These are phyloP conservation scores for Paraplagusia blochii DNA, from an alignment of 2,113 vertebrate species.

Conservation along the genomic window DNA sequence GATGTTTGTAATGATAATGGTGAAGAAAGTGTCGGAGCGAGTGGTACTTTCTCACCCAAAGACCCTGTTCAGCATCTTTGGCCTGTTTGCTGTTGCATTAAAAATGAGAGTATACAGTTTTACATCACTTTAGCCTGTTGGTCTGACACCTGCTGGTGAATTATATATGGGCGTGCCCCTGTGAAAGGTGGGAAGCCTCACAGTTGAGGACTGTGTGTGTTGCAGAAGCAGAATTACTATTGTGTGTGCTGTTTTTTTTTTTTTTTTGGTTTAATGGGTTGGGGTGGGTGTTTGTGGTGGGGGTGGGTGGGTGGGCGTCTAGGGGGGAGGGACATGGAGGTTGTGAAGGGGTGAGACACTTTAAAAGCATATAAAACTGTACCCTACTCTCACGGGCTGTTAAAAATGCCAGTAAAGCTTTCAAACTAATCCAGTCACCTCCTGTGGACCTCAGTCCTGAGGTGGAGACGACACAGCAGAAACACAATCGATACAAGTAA, in stretches of 20 bases:
- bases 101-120: conserved; percentile 32
- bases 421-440: no score
- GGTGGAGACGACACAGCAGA: neutral
- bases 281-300: no score
- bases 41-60: conserved; percentile 37
- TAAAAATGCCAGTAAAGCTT: no score
- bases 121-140: conserved; percentile 25
- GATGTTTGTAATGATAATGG: conserved; percentile 35
- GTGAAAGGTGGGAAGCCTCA: conserved; percentile 10
- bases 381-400: no score
- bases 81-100: conserved; percentile 30
- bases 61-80: conserved; percentile 22
- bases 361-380: no score
- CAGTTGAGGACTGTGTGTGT: conserved; percentile 16
- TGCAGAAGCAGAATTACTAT: conserved; percentile 14
- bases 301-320: neutral
- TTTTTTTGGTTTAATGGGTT: conserved; percentile 29
- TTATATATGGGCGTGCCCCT: conserved; percentile 35
- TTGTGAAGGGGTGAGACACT: neutral
- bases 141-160: conserved; percentile 39
- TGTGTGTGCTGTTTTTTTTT: no score
- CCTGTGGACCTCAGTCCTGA: conserved; percentile 7
- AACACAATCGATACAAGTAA: conserved; percentile 59
- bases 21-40: conserved; percentile 45
- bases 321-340: neutral